Conservation (phyloP, 2,113 vertebrate genomes). For the Electrona antarctica region DNA sequence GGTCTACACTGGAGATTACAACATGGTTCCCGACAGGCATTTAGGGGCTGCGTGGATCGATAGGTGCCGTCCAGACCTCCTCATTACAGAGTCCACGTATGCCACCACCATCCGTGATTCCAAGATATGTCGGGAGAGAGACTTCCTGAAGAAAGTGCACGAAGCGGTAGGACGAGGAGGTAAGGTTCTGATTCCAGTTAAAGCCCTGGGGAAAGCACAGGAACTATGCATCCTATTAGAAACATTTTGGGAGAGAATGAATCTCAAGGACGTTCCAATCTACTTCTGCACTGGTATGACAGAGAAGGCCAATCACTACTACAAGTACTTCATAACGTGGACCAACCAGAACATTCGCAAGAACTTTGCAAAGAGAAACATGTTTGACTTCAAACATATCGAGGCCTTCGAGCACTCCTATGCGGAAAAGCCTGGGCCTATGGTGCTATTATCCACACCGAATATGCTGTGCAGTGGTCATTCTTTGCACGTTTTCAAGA, state of each 20-base stretch:
- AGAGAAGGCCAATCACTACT: constrained; percentile 97
- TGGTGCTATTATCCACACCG: constrained; percentile 98
- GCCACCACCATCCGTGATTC: constrained; percentile 97
- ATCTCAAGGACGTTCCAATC: constrained; percentile 93
- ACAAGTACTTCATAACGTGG: constrained; percentile 99
- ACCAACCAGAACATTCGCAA: constrained; percentile 99
- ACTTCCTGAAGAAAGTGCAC: constrained; percentile 97
- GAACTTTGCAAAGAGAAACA: constrained; percentile 97
- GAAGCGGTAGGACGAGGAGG: constrained; percentile 92
- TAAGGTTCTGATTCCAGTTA: constrained; percentile 98
- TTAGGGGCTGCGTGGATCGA: constrained; percentile 97
- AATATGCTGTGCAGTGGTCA: constrained; percentile 97
- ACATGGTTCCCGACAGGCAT: constrained; percentile 98
- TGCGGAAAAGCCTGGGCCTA: constrained; percentile 94
- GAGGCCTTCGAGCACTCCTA: constrained; percentile 95
- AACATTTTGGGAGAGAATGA: constrained; percentile 99
- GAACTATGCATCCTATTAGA: constrained; percentile 97
- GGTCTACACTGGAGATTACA: constrained; percentile 98
- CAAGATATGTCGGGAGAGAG: constrained; percentile 94
- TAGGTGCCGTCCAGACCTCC: constrained; percentile 91
- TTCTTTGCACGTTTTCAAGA: constrained; percentile 96
- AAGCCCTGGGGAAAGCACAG: constrained; percentile 93
- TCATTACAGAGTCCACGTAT: constrained; percentile 93
- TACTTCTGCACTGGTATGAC: constrained; percentile 98
- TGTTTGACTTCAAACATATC: constrained; percentile 99